These are phyloP conservation scores for Meloe dianella DNA, from an alignment of 2,888 invertebrate species.

Conservation along the genomic window DNA sequence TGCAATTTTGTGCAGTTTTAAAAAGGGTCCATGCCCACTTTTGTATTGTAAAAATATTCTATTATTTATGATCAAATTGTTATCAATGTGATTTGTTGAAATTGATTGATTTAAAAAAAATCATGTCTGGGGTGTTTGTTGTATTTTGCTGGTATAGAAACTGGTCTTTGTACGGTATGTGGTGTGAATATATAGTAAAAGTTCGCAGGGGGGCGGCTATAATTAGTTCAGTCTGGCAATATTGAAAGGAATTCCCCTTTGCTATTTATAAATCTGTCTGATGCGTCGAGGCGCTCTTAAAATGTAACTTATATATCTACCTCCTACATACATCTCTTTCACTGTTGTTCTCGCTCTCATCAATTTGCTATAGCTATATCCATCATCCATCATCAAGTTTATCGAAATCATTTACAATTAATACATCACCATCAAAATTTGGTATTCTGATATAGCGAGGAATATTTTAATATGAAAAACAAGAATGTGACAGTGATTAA, in stretches of 20 bases:
- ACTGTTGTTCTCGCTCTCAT: background rate
- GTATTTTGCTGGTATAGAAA: too few relatives aligned
- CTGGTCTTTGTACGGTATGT: background rate
- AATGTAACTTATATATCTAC: background rate
- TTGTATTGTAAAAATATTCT: too few relatives aligned
- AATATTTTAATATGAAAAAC: background rate
- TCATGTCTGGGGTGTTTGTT: too few relatives aligned
- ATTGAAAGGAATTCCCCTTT: slow-evolving; percentile 47
- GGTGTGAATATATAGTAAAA: slow-evolving; percentile 26
- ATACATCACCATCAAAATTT: slow-evolving; percentile 18
- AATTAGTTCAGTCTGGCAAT: slow-evolving; percentile 44
- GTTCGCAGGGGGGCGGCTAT: slow-evolving; percentile 50
- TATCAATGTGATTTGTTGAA: too few relatives aligned
- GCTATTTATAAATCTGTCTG: slow-evolving; percentile 47
- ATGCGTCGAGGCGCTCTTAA: slow-evolving; percentile 42
- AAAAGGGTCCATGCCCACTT: too few relatives aligned
- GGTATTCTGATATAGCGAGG: background rate
- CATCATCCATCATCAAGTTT: slow-evolving; percentile 39
- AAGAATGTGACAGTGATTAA: background rate
- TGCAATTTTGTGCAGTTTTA: background rate
- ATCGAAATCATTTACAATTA: slow-evolving; percentile 31
- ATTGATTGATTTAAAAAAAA: too few relatives aligned
- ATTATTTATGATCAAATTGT: too few relatives aligned
- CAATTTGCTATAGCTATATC: slow-evolving; percentile 1
- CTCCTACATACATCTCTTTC: background rate